phyloP scores from a whole-genome alignment of 2,797 vertebrate species.

The Girardinus metallicus region DNA sequence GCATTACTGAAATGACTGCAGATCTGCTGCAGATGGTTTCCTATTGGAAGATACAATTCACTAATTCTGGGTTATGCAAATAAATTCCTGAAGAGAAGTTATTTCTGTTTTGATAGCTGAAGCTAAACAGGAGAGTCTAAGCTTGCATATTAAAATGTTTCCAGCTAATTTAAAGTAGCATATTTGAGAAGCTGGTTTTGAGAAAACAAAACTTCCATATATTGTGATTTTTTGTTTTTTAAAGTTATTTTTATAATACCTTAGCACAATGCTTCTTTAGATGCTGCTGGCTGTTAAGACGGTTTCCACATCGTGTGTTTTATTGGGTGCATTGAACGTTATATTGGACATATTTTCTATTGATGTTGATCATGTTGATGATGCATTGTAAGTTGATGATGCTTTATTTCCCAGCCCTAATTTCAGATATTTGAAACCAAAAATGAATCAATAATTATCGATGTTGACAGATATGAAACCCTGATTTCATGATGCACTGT shows the following conservation, averaged over 20 bases:
- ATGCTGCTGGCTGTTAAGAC: neutral
- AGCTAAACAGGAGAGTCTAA: neutral
- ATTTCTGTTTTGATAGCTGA: neutral
- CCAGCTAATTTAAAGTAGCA: neutral
- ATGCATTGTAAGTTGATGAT: too few species aligned
- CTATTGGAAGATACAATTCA: constrained; percentile 7
- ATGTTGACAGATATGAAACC: too few species aligned
- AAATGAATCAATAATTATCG: too few species aligned
- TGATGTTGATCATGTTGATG: too few species aligned
- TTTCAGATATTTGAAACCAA: too few species aligned
- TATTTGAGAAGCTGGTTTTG: neutral
- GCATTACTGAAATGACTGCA: neutral
- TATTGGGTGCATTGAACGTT: too few species aligned
- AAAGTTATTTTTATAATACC: neutral
- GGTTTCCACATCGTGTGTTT: too few species aligned
- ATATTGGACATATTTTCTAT: too few species aligned
- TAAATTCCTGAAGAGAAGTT: neutral
- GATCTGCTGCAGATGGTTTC: neutral
- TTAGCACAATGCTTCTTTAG: neutral
- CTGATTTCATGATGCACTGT: too few species aligned
- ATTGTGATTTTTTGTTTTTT: neutral
- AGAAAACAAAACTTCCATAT: neutral
- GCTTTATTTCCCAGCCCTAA: too few species aligned
- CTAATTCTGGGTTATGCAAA: constrained; percentile 1
- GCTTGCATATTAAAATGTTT: neutral